These are phyloP conservation scores for Cremastobaeus sp. DNA, from an alignment of 2,888 invertebrate genomes.

Conservation along the genomic window DNA sequence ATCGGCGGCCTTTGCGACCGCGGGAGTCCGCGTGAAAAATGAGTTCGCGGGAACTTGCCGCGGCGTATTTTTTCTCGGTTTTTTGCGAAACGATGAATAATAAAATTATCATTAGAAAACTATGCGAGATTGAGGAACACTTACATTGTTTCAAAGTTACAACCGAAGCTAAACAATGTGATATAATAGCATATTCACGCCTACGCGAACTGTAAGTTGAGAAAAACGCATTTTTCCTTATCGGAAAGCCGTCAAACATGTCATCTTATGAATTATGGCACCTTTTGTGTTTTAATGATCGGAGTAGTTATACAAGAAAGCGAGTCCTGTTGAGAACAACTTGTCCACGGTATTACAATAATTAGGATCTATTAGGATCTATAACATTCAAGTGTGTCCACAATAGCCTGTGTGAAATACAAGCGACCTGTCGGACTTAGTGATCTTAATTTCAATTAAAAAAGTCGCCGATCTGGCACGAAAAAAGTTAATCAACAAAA, in stretches of 20 bases:
- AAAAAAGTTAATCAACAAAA: too few relatives aligned
- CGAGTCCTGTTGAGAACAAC: background rate
- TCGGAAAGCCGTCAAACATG: constrained; percentile 47
- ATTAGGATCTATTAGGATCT: too few relatives aligned
- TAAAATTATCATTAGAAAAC: constrained; percentile 49
- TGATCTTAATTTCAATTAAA: too few relatives aligned
- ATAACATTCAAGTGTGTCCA: too few relatives aligned
- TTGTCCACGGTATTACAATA: too few relatives aligned
- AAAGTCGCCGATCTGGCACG: too few relatives aligned
- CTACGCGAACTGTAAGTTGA: constrained; percentile 39
- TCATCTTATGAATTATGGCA: constrained; percentile 49
- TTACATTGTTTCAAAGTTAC: constrained; percentile 45
- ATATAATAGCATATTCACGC: constrained; percentile 54
- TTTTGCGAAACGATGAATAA: constrained; percentile 40
- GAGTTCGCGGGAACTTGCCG: background rate
- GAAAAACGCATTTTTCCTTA: constrained; percentile 31
- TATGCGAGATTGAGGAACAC: constrained; percentile 33
- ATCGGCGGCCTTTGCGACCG: too few relatives aligned
- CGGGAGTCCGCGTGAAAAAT: too few relatives aligned
- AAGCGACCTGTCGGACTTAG: too few relatives aligned
- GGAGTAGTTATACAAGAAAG: constrained; percentile 34
- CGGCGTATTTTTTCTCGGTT: background rate
- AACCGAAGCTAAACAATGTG: constrained; percentile 49
- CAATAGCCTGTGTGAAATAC: too few relatives aligned
- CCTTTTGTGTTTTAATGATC: constrained; percentile 32